Evolutionary conservation across 2,888 invertebrate genomes (phyloP).

Genomic region (Caenorhabditis drosophilae): DNA sequence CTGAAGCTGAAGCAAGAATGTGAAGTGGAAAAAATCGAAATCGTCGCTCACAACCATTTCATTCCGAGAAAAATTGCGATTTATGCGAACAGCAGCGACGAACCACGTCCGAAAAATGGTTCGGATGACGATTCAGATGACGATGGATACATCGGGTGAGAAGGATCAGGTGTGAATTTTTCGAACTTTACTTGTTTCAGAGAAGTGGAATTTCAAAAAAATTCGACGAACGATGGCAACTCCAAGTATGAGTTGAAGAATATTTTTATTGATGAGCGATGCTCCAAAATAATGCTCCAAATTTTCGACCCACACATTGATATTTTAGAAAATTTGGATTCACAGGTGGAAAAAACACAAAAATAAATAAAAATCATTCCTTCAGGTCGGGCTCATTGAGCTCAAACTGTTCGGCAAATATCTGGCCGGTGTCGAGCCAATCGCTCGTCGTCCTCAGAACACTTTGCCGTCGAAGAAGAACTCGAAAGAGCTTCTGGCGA

Average conservation of each 20-base stretch:
- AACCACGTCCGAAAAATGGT: too few species aligned
- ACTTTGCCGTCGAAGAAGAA: constrained; percentile 30
- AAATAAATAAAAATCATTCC: not conserved
- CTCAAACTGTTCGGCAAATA: constrained; percentile 46
- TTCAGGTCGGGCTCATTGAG: constrained; percentile 48
- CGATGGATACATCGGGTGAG: constrained; percentile 33
- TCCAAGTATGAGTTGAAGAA: constrained; percentile 51
- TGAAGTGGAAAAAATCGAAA: constrained; percentile 49
- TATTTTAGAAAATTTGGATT: constrained; percentile 25
- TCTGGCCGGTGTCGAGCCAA: constrained; percentile 17
- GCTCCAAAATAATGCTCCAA: constrained; percentile 22
- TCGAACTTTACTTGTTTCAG: too few species aligned
- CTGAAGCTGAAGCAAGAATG: constrained; percentile 16
- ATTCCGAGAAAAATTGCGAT: constrained; percentile 38
- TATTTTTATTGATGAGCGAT: constrained; percentile 49
- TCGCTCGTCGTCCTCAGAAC: constrained; percentile 12
- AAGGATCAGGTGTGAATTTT: too few species aligned
- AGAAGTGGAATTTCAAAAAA: constrained; percentile 39
- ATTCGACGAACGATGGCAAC: constrained; percentile 18
- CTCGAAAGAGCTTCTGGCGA: constrained; percentile 40
- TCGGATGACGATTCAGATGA: too few species aligned
- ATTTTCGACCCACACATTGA: constrained; percentile 33
- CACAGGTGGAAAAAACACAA: constrained; percentile 13
- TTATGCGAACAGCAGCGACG: constrained; percentile 10
- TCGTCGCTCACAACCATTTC: constrained; percentile 49